Evolutionary conservation across 92 coral and sea anemone species (phyloP).

Genomic region (Micromussa lordhowensis): DNA sequence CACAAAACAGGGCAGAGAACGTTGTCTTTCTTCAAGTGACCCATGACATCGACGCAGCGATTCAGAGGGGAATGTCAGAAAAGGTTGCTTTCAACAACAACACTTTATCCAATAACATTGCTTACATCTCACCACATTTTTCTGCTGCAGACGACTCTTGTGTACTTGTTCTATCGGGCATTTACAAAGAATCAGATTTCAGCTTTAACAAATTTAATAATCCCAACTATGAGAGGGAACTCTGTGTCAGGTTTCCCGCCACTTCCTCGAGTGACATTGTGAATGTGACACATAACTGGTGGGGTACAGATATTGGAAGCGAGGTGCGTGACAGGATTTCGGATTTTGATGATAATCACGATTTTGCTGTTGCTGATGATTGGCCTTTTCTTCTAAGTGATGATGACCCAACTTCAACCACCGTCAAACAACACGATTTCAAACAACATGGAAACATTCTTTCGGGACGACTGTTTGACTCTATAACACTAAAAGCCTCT

Average conservation of each 20-base stretch:
- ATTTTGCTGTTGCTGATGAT: conserved; percentile 43
- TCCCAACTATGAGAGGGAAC: conserved; percentile 40
- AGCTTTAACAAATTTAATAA: conserved; percentile 57
- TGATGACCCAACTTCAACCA: conserved; percentile 3
- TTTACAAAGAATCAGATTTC: conserved; percentile 22
- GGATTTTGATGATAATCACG: conserved; percentile 70
- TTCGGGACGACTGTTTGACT: conserved; percentile 60
- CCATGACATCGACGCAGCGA: not conserved
- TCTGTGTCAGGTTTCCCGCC: conserved; percentile 45
- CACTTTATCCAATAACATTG: conserved; percentile 36
- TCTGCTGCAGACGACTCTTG: not conserved
- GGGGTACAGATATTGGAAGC: conserved; percentile 47
- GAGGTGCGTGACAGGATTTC: conserved; percentile 52
- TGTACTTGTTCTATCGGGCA: conserved; percentile 42
- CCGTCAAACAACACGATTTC: not conserved
- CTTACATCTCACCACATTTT: not conserved
- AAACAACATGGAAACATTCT: conserved; percentile 16
- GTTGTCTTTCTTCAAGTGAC: conserved; percentile 37
- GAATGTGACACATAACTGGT: conserved; percentile 71
- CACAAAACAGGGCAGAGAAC: conserved; percentile 35
- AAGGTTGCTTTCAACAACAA: conserved; percentile 45
- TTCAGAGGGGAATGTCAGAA: not conserved
- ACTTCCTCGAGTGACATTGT: conserved; percentile 21
- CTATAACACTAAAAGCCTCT: conserved; percentile 45
- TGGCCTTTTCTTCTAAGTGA: conserved; percentile 51